These are phyloP conservation scores for Lonchura striata DNA, from an alignment of 2,113 vertebrate genomes.

Conservation along the genomic window DNA sequence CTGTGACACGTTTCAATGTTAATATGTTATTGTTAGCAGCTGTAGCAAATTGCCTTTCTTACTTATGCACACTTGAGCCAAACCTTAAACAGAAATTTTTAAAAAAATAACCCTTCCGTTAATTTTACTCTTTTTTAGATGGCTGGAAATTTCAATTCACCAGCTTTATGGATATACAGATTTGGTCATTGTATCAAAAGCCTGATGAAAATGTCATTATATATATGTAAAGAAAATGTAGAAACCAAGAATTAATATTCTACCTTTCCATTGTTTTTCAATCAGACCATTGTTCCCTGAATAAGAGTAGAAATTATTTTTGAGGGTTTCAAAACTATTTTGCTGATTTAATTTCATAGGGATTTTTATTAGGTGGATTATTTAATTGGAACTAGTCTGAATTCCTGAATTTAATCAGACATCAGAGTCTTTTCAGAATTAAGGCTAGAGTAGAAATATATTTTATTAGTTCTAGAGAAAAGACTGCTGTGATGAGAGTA, in stretches of 20 bases:
- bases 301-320: not conserved
- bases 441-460: not conserved
- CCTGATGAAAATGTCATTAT: not conserved
- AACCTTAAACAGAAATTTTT: not conserved
- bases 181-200: not conserved
- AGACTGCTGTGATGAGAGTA: not conserved
- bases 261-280: not conserved
- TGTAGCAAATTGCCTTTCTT: conserved; percentile 11
- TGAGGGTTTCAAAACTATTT: not conserved
- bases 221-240: not conserved
- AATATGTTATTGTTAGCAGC: conserved; percentile 17
- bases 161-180: not conserved
- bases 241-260: not conserved
- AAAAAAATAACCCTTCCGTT: not conserved
- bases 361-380: not conserved
- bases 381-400: not conserved
- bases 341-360: not conserved
- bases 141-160: not conserved
- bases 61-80: not conserved
- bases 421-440: not conserved
- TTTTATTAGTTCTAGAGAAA: not conserved
- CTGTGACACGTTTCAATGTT: not conserved
- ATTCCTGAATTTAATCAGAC: not conserved
- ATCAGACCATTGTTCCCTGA: not conserved
- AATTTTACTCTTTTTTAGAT: not conserved